Conservation (phyloP, 2,888 invertebrate species). For the Mylabris sibirica region DNA sequence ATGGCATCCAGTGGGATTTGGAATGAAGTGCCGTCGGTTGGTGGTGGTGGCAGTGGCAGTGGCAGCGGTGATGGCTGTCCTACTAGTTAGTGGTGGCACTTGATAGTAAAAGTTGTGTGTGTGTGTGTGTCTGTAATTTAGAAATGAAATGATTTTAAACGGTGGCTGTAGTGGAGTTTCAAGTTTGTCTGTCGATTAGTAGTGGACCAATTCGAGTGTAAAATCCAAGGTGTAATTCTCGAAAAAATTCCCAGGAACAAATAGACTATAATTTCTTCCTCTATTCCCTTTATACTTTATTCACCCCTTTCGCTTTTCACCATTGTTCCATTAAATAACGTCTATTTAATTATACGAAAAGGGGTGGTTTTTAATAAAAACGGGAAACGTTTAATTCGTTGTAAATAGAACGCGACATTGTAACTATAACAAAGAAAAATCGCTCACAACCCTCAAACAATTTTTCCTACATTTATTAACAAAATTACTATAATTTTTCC, state of each 20-base stretch:
- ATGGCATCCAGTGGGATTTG: constrained; percentile 4
- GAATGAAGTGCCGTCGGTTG: not conserved
- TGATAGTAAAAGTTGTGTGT: not conserved
- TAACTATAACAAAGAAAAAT: not conserved
- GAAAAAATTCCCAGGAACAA: not conserved
- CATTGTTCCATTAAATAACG: not conserved
- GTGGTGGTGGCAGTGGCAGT: not conserved
- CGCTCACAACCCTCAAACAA: no score
- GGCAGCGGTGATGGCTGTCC: not conserved
- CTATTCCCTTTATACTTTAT: not conserved
- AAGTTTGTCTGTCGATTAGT: not conserved
- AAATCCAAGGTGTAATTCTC: no score
- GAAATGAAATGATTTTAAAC: no score
- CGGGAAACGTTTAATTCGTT: constrained; percentile 1
- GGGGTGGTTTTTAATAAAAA: not conserved
- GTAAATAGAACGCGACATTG: constrained; percentile 2
- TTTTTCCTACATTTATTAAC: no score
- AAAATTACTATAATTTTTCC: no score
- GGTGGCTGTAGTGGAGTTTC: not conserved
- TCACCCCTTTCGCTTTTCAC: not conserved
- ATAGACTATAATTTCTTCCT: not conserved
- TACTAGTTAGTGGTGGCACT: not conserved
- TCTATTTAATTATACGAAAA: not conserved
- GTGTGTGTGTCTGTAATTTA: not conserved
- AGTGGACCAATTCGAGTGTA: no score